Evolutionary conservation across 2,888 invertebrate genomes (phyloP), one percentile per base, ranked within the genome.

Genomic region (Aphodius granarius): DNA sequence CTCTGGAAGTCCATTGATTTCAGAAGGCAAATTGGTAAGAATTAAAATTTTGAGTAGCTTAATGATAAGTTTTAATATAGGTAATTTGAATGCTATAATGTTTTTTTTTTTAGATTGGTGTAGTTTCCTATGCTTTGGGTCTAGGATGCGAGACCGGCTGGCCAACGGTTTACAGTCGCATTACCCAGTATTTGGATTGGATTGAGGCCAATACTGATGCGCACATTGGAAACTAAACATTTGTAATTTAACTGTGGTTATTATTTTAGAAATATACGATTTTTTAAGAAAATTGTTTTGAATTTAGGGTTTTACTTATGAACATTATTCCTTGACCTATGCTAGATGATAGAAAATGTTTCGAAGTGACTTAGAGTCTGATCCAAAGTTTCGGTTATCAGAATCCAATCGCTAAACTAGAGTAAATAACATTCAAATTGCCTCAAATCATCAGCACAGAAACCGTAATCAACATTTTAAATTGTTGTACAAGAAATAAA

Each of bases 1-100:
- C 77, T 88, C 88, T n/a, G 88, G 87, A 66, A 87, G 87, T 18
- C 79, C 83, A 19, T 73, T 80, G 72, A 74, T 77, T 66, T 6
- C 68, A 0, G 68, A 73, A 6, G 65, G 76, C n/a, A 75, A 16
- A 65, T 63, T 71, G 16, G 74, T 73, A 71, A 22, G 22, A 19
- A n/a, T n/a, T n/a, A n/a, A n/a, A n/a, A n/a, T n/a, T n/a, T n/a
- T n/a, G n/a, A n/a, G n/a, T n/a, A n/a, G n/a, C n/a, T n/a, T n/a
- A n/a, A n/a, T n/a, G n/a, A n/a, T n/a, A n/a, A n/a, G n/a, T n/a
- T n/a, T n/a, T n/a, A n/a, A n/a, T n/a, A n/a, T n/a, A n/a, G n/a
- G n/a, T n/a, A n/a, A n/a, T n/a, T n/a, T n/a, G n/a, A n/a, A n/a
- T n/a, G n/a, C n/a, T n/a, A n/a, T n/a, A n/a, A n/a, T 43, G 23